Conservation (phyloP, 2,888 invertebrate genomes). For the Azorinus chamasolen region DNA sequence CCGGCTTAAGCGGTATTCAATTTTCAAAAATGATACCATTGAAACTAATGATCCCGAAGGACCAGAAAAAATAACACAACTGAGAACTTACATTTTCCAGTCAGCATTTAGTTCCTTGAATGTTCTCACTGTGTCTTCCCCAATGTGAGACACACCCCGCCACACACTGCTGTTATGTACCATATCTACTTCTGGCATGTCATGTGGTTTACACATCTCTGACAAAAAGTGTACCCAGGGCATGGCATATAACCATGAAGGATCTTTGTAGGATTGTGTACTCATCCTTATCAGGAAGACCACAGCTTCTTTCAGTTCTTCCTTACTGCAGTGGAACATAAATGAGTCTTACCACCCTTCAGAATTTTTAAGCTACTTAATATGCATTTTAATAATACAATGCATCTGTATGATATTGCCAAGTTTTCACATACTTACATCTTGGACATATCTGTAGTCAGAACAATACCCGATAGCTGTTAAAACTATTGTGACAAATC, state of each 20-base stretch:
- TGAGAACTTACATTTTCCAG: constrained; percentile 38
- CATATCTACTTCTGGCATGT: constrained; percentile 19
- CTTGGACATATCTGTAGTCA: too few relatives aligned
- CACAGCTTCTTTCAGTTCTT: constrained; percentile 8
- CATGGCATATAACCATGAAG: constrained; percentile 47
- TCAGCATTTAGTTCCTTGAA: constrained; percentile 21
- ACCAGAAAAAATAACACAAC: too few relatives aligned
- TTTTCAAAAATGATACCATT: too few relatives aligned
- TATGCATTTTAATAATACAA: too few relatives aligned
- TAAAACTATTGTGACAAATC: too few relatives aligned
- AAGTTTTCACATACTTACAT: too few relatives aligned
- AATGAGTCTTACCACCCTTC: too few relatives aligned
- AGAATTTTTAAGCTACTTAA: too few relatives aligned
- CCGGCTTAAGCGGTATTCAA: too few relatives aligned
- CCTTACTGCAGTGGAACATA: constrained; percentile 7
- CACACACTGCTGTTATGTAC: constrained; percentile 25
- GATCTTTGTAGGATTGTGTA: constrained; percentile 18
- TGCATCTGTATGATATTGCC: too few relatives aligned
- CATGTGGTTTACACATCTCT: constrained; percentile 16
- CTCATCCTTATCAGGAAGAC: constrained; percentile 1
- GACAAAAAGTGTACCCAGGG: constrained; percentile 45
- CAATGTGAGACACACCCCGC: constrained; percentile 42
- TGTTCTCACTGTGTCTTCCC: not conserved
- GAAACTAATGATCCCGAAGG: too few relatives aligned
- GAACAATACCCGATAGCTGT: too few relatives aligned